phyloP scores from a whole-genome alignment of 2,888 invertebrate species.

The Marronus borbonicus region DNA sequence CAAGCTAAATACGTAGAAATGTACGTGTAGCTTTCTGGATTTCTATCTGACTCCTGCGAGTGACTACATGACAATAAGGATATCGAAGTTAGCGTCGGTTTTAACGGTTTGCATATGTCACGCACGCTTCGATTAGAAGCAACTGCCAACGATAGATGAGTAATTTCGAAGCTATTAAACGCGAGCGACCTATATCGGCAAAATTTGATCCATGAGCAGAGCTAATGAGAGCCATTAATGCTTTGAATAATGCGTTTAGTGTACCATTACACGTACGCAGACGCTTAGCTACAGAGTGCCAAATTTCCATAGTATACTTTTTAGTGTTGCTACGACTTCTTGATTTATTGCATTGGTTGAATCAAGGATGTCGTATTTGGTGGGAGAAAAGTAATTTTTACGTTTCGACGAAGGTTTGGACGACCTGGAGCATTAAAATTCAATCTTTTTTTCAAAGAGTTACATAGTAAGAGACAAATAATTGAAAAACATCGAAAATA shows the following conservation, averaged over 20 bases:
- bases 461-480: no score
- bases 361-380: no score
- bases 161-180: conserved; percentile 25
- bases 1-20: background rate
- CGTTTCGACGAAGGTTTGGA: no score
- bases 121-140: conserved; percentile 13
- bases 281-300: no score
- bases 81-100: conserved; percentile 15
- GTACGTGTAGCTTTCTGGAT: conserved; percentile 8
- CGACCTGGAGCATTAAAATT: no score
- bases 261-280: no score
- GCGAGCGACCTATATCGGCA: conserved; percentile 11
- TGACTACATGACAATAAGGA: conserved; percentile 12
- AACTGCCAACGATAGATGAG: conserved; percentile 30
- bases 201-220: conserved; percentile 7
- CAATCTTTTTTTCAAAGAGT: no score
- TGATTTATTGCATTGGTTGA: background rate
- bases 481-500: no score
- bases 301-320: no score
- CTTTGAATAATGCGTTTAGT: no score
- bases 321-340: background rate
- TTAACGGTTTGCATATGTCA: conserved; percentile 27
- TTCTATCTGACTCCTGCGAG: conserved; percentile 15
- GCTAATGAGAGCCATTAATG: background rate
- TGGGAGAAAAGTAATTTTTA: no score